phyloP scores from a whole-genome alignment of 1,140 invertebrate genomes.

The Acarapis woodi region DNA sequence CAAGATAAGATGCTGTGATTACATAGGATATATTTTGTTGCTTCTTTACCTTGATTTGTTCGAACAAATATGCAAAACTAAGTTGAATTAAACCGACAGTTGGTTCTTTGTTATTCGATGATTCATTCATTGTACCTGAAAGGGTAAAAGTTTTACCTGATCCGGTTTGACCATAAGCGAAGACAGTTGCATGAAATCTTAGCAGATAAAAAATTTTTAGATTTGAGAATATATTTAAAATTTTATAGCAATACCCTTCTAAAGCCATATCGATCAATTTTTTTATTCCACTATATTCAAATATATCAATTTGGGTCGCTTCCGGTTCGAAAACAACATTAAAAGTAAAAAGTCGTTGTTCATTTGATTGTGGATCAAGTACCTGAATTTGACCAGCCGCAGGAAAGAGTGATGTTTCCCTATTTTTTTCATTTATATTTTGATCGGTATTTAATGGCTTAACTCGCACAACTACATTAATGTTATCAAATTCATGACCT shows the following conservation, averaged over 20 bases:
- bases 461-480: conserved; percentile 18
- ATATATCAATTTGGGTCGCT: conserved; percentile 52
- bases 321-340: conserved; percentile 49
- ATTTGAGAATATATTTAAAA: neutral
- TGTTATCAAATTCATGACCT: conserved; percentile 15
- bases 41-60: conserved; percentile 28
- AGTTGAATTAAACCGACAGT: conserved; percentile 13
- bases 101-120: neutral
- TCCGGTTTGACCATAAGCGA: conserved; percentile 90
- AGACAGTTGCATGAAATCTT: conserved; percentile 57
- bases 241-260: conserved; percentile 6
- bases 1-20: conserved; percentile 68
- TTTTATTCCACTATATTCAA: conserved; percentile 43
- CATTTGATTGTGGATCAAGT: conserved; percentile 5
- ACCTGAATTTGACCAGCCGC: conserved; percentile 16
- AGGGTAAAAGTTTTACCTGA: conserved; percentile 85
- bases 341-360: conserved; percentile 40
- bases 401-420: conserved; percentile 16
- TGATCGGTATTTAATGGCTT: neutral
- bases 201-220: conserved; percentile 7
- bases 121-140: conserved; percentile 27
- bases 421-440: conserved; percentile 13
- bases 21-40: conserved; percentile 37
- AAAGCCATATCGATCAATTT: conserved; percentile 71
- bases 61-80: conserved; percentile 59